Conservation (phyloP, 2,113 vertebrate species). For the Pagrus major region DNA sequence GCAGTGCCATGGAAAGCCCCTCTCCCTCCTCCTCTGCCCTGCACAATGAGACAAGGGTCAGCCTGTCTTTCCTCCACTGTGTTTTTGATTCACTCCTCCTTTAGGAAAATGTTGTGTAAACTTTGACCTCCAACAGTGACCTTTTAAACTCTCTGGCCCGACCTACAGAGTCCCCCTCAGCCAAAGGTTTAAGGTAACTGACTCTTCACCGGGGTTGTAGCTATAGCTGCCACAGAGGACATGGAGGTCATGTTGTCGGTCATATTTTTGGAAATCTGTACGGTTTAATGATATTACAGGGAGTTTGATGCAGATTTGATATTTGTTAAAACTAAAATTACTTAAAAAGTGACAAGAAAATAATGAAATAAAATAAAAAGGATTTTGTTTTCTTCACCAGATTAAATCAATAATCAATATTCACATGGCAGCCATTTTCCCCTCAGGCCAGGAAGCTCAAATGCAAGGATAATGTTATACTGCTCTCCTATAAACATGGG, state of each 20-base stretch:
- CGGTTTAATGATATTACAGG: not conserved
- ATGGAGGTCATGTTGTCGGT: not conserved
- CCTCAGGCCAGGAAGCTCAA: too few relatives aligned
- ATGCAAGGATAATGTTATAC: too few relatives aligned
- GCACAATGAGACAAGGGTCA: constrained; percentile 73
- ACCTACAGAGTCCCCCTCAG: constrained; percentile 22
- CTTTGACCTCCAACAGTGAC: constrained; percentile 72
- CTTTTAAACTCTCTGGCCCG: constrained; percentile 53
- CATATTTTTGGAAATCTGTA: not conserved
- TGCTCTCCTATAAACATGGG: too few relatives aligned
- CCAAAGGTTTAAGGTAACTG: constrained; percentile 22
- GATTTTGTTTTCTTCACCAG: not conserved
- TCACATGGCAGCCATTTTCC: too few relatives aligned
- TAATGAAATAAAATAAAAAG: not conserved
- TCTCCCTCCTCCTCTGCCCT: constrained; percentile 57
- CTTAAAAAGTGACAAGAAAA: not conserved
- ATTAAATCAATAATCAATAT: too few relatives aligned
- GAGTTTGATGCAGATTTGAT: not conserved
- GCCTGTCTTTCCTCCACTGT: constrained; percentile 70
- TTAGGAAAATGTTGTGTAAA: constrained; percentile 77
- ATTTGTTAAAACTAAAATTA: not conserved
- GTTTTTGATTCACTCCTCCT: constrained; percentile 74
- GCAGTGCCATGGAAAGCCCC: constrained; percentile 63
- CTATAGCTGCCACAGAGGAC: constrained; percentile 7
- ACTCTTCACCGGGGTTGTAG: constrained; percentile 15